phyloP scores from a whole-genome alignment of 2,113 vertebrate species.

The Gallinago paraguaiae region DNA sequence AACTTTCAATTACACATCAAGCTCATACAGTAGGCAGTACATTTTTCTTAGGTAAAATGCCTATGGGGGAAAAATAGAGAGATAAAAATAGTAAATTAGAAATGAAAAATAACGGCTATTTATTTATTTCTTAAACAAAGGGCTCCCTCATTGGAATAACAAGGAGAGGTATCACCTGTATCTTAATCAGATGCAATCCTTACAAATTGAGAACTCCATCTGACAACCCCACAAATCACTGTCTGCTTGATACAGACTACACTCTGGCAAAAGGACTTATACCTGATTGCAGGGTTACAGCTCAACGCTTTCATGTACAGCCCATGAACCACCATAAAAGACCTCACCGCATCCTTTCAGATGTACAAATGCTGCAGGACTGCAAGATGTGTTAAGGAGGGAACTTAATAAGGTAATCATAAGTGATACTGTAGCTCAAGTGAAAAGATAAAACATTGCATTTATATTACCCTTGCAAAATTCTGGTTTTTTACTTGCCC shows the following conservation, averaged over 20 bases:
- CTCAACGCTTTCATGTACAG: not conserved
- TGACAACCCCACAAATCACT: not conserved
- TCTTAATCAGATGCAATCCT: not conserved
- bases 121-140: not conserved
- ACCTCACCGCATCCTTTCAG: not conserved
- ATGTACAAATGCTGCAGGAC: not conserved
- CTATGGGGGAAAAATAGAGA: not conserved
- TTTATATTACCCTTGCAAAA: not conserved
- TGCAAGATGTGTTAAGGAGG: not conserved
- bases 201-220: not conserved
- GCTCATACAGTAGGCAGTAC: not conserved
- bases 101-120: not conserved
- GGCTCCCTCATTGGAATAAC: not conserved
- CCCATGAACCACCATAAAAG: not conserved
- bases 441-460: not conserved
- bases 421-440: not conserved
- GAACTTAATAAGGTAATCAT: not conserved
- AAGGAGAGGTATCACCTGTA: not conserved
- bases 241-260: not conserved
- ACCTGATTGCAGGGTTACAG: not conserved
- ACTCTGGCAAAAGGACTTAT: not conserved
- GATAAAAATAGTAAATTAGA: not conserved
- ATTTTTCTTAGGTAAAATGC: conserved; percentile 20
- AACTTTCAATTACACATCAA: conserved; percentile 33
- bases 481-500: not conserved